These are phyloP conservation scores for Lasioglossum oenotherae DNA, from an alignment of 2,888 invertebrate species.

Conservation along the genomic window DNA sequence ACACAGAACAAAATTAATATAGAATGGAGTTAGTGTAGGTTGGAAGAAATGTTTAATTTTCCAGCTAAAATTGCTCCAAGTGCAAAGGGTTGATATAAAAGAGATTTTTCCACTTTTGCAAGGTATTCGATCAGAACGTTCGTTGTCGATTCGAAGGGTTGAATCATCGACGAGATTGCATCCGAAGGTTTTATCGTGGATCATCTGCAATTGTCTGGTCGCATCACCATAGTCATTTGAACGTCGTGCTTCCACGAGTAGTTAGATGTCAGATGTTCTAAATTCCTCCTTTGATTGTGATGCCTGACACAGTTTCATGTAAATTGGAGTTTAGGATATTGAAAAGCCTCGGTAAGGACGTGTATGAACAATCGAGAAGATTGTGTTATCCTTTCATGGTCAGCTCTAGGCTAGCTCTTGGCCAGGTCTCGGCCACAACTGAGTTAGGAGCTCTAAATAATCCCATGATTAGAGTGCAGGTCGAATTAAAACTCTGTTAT, in stretches of 20 bases:
- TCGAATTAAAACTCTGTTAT: neutral
- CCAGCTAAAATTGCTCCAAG: no score
- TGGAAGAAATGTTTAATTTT: no score
- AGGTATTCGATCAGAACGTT: neutral
- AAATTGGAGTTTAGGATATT: neutral
- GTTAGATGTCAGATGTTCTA: neutral
- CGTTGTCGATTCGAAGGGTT: neutral
- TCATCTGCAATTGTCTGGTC: neutral
- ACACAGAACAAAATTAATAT: no score
- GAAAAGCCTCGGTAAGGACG: neutral
- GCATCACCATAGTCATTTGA: neutral
- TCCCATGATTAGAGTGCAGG: neutral
- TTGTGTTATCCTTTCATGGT: neutral
- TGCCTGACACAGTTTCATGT: neutral
- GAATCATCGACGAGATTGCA: no score
- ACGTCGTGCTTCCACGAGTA: neutral
- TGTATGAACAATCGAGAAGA: neutral
- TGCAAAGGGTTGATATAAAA: no score
- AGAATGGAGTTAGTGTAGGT: no score
- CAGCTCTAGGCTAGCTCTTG: neutral
- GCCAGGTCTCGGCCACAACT: neutral
- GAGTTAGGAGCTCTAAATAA: neutral
- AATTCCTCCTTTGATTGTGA: neutral
- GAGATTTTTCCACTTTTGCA: neutral
- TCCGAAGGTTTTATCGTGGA: no score